Percentiles rank a stretch among this genome's conserved stretches.
Evolutionary conservation across 2,888 invertebrate species (phyloP).

Genomic region (Neoitamus cyanurus): DNA sequence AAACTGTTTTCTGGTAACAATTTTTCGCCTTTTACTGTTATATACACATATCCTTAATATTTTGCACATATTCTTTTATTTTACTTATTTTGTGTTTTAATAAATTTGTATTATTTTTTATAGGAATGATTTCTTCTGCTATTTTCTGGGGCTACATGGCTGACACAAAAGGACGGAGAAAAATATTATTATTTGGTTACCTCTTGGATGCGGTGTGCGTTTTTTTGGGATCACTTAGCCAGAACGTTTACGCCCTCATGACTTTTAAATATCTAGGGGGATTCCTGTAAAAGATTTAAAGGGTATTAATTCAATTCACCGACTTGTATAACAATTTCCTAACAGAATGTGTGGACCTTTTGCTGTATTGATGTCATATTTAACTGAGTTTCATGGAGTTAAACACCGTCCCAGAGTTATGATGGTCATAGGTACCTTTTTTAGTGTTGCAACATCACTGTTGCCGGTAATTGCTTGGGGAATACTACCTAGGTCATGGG

Average conservation of each 20-base stretch:
- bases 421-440: slow-evolving; percentile 75
- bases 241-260: slow-evolving; percentile 74
- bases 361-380: slow-evolving; percentile 77
- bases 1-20: no score
- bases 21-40: no score
- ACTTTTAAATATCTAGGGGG: slow-evolving; percentile 80
- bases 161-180: slow-evolving; percentile 77
- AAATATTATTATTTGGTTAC: slow-evolving; percentile 75
- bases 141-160: slow-evolving; percentile 83
- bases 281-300: slow-evolving; percentile 73
- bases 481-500: slow-evolving; percentile 73
- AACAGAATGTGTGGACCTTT: slow-evolving; percentile 76
- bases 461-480: slow-evolving; percentile 79
- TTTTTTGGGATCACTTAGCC: slow-evolving; percentile 73
- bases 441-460: slow-evolving; percentile 72
- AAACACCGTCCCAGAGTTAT: slow-evolving; percentile 74
- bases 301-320: slow-evolving; percentile 27
- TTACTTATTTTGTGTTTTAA: not conserved
- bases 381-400: slow-evolving; percentile 79
- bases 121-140: slow-evolving; percentile 82
- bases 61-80: not conserved
- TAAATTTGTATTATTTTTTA: not conserved
- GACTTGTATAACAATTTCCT: slow-evolving; percentile 16
- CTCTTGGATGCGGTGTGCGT: slow-evolving; percentile 74
- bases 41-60: no score